Base-by-base conservation (phyloP, 2,113 vertebrate species). In the Sitta europaea region DNA sequence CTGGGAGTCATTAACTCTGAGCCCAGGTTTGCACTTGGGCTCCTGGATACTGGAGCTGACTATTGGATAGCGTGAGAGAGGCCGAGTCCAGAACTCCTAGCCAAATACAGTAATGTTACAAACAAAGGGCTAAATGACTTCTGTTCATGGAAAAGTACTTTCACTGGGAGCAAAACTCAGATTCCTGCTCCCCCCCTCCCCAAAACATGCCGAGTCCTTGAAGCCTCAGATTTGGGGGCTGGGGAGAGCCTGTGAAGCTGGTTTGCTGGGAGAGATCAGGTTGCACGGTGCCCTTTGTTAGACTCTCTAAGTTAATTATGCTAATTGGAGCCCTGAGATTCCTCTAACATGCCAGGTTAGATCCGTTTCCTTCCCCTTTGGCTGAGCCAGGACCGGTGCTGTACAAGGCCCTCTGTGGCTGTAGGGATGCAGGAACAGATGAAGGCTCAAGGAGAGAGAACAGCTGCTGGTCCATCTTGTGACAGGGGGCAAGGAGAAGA, bases 221-320 rank as follows among this genome's bases (percentile, higher is more conserved):
- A 86, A 93, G 75, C 50, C 55, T 82, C 59, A 29, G 91, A 63
- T 94, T 86, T 88, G 42, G 48, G 90, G 96, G 85, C 75, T 96
- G 92, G 91, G 81, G 86, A 91, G 86, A 95, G 87, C 92, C 89
- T 93, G 88, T 71, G 96, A 96, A 78, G 90, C 94, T 95, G 94
- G 86, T 97, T 98, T 96, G 96, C 93, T 97, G 90, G 90, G 96
- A 96, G 96, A 92, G 96, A 97, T 98, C 96, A 88, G 86, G 95
- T 98, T 98, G 97, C 98, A 96, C 78, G 88, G 94, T 93, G 95
- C 73, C 86, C 95, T 96, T 86, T 96, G 97, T 97, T 94, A 97
- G 96, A 78, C 73, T 95, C 93, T 94, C 96, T 96, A 42, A 94
- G 93, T 98, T 97, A 98, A 98, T 97, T 97, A 96, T 93, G 94